Percentiles rank a stretch among this genome's conserved stretches.
Evolutionary conservation across 2,888 invertebrate genomes (phyloP).

Genomic region (Platerodrilus igneus): DNA sequence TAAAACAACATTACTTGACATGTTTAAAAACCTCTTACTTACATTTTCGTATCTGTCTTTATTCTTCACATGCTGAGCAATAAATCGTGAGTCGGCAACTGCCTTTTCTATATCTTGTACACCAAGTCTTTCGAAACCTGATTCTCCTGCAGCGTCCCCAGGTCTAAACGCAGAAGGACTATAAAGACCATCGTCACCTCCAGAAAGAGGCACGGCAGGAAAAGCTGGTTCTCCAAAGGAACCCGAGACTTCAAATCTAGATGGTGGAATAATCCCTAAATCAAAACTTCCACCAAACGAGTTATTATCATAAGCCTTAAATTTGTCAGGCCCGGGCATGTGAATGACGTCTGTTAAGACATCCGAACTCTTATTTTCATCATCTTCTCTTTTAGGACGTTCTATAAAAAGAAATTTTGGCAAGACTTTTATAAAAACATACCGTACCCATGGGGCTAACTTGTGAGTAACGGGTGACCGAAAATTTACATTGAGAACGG

Average conservation of each 20-base stretch:
- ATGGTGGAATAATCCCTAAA: conserved; percentile 45
- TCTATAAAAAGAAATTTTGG: conserved; percentile 84
- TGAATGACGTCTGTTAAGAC: conserved; percentile 77
- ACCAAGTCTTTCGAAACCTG: conserved; percentile 75
- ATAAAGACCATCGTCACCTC: conserved; percentile 79
- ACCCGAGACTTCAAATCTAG: conserved; percentile 62
- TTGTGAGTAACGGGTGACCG: conserved; percentile 88
- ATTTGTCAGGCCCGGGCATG: conserved; percentile 58
- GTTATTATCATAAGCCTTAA: conserved; percentile 60
- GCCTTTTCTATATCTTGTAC: conserved; percentile 87
- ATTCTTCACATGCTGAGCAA: conserved; percentile 92
- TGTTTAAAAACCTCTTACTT: conserved; percentile 49
- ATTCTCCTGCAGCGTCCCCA: conserved; percentile 57
- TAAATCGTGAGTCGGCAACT: conserved; percentile 87
- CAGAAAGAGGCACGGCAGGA: conserved; percentile 66
- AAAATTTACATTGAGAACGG: conserved; percentile 90
- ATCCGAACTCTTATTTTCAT: conserved; percentile 45
- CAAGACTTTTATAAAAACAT: conserved; percentile 77
- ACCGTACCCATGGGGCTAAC: conserved; percentile 85
- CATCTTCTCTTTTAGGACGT: conserved; percentile 78
- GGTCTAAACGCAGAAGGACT: conserved; percentile 57
- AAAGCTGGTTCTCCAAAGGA: conserved; percentile 64
- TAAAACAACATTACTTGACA: conserved; percentile 43
- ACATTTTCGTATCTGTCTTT: conserved; percentile 92
- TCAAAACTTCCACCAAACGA: conserved; percentile 53